A percentile compares a stretch with the other conserved stretches of the same genome.
phyloP scores from a whole-genome alignment of 2,888 invertebrate genomes.

The Leptura quadrifasciata region DNA sequence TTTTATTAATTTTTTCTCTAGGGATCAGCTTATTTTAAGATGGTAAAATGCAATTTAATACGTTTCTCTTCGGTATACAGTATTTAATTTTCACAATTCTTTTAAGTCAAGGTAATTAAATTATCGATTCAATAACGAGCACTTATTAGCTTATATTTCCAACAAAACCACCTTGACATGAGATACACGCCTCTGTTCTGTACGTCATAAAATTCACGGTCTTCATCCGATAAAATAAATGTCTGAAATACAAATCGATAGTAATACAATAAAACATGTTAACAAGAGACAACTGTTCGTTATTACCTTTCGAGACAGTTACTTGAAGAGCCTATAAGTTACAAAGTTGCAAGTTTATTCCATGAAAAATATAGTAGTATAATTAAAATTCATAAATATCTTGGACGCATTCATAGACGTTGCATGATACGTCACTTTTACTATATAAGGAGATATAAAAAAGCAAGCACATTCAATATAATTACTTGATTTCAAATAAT shows the following conservation, averaged over 20 bases:
- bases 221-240: neutral
- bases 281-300: neutral
- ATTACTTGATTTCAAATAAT: neutral
- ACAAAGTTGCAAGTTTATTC: neutral
- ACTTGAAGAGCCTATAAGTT: neutral
- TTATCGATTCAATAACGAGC: neutral
- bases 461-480: neutral
- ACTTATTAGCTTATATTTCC: neutral
- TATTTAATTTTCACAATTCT: neutral
- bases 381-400: neutral
- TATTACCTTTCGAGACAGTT: neutral
- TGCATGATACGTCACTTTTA: neutral
- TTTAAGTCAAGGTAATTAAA: neutral
- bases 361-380: neutral
- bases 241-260: neutral
- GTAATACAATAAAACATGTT: neutral
- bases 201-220: neutral
- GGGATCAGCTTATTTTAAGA: no score
- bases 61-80: neutral
- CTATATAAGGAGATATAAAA: neutral
- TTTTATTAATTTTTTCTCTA: no score
- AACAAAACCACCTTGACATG: conserved; percentile 12
- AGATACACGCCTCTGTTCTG: neutral
- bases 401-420: neutral
- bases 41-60: no score